Base-by-base conservation (phyloP, 1,140 invertebrate species). In the Micrasema longulum region DNA sequence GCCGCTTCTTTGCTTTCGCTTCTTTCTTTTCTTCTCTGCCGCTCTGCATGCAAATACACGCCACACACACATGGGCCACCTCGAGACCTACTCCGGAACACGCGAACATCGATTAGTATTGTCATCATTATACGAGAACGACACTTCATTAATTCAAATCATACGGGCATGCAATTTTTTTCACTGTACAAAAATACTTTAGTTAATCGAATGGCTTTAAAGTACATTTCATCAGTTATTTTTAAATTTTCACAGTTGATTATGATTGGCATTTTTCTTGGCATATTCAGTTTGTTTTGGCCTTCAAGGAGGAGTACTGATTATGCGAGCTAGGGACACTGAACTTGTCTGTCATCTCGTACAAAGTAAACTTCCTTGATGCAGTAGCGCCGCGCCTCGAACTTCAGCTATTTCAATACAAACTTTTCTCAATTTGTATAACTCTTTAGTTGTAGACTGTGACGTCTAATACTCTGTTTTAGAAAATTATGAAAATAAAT, bases 21-120 rank as follows among this genome's bases (percentile, higher is more conserved):
- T 70, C 71, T 71, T 76, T 72, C 74, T 70, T 75, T 69, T 67
- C 71, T 68, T 70, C 70, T 70, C 50, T 63, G 47, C 64, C 35
- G n/a, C n/a, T 63, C 73, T 70, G 71, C 71, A 72, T 76, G 71
- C 57, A 48, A 71, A 73, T 76, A 73, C 74, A 73, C 74, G 74
- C 71, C 74, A 73, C 71, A 67, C n/a, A 31, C 38, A 52, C 64
- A 52, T 48, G 35, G 14, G 45, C 45, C 63, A 35, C 41, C 64
- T 48, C 48, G 20, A 47, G 48, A n/a, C 64, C 48, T 18, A 43
- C 63, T 14, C 53, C 20, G 12, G 20, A 11, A 52, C 47, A 11
- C 12, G 78, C 78, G 72, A 75, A 77, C 77, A 36, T 41, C 20
- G 65, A 41, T 75, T 77, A 80, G 77, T 79, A 77, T 77, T 31